phyloP scores from a whole-genome alignment of 1,140 invertebrate species.

The Vollenhovia emeryi region DNA sequence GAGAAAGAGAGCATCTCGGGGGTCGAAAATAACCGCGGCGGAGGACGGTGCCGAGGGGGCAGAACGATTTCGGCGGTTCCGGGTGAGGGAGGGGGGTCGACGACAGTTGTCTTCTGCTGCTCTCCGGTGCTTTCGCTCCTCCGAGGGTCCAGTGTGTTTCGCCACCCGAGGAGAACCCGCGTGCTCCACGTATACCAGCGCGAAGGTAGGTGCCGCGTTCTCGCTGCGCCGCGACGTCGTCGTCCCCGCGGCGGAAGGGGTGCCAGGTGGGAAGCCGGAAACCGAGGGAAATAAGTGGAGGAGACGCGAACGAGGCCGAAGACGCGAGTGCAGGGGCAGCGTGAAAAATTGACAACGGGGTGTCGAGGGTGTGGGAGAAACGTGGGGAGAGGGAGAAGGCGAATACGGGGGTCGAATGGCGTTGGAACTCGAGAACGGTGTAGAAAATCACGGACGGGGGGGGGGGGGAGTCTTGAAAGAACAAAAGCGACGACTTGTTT shows the following conservation, averaged over 20 bases:
- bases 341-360: background rate
- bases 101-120: slow-evolving; percentile 49
- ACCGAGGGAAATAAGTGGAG: background rate
- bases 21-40: slow-evolving; percentile 74
- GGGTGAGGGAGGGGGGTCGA: slow-evolving; percentile 64
- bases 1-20: slow-evolving; percentile 43
- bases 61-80: slow-evolving; percentile 64
- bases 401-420: background rate
- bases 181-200: slow-evolving; percentile 64
- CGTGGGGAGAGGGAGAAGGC: background rate
- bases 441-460: background rate
- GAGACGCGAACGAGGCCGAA: background rate
- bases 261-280: background rate
- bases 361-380: background rate
- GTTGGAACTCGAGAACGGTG: background rate
- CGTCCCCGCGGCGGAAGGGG: background rate
- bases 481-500: background rate
- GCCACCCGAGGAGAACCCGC: slow-evolving; percentile 67
- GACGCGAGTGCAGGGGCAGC: background rate
- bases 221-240: background rate
- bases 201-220: slow-evolving; percentile 63
- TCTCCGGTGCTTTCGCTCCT: slow-evolving; percentile 71
- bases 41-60: slow-evolving; percentile 59
- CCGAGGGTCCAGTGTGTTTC: slow-evolving; percentile 74
- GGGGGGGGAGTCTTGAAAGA: background rate